phyloP scores from a whole-genome alignment of 2,113 vertebrate species.

The Gobius niger region DNA sequence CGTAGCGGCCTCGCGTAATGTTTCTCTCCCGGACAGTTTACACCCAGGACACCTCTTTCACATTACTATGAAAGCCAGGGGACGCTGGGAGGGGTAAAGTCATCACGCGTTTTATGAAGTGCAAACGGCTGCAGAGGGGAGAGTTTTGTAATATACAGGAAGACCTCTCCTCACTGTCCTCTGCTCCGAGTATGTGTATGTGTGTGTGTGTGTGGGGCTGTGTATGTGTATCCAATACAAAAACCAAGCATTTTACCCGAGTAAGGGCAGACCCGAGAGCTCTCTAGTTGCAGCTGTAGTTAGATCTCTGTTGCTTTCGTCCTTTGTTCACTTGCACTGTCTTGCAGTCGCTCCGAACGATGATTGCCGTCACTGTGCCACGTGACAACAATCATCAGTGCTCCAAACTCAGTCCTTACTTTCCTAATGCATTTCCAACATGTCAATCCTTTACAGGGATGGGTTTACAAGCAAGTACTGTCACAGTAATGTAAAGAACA shows the following conservation, averaged over 20 bases:
- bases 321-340: no score
- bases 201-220: slow-evolving; percentile 2
- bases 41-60: slow-evolving; percentile 10
- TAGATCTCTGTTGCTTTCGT: no score
- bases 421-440: no score
- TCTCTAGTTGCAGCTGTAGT: no score
- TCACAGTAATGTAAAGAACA: no score
- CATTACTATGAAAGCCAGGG: slow-evolving; percentile 16
- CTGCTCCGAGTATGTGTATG: slow-evolving; percentile 13
- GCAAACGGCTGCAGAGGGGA: slow-evolving; percentile 62
- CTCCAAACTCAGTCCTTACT: no score
- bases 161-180: slow-evolving; percentile 55
- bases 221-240: slow-evolving; percentile 11
- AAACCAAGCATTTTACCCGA: neutral
- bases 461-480: no score
- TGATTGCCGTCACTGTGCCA: no score
- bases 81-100: slow-evolving; percentile 23
- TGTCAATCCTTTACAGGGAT: no score
- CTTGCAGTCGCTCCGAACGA: no score
- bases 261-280: no score
- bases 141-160: slow-evolving; percentile 55
- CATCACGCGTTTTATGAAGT: slow-evolving; percentile 65
- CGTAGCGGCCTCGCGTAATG: neutral
- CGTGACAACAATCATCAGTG: no score
- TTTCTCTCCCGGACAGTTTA: slow-evolving; percentile 18